Evolutionary conservation across 2,888 invertebrate species (phyloP).

Genomic region (Sphinx pinastri): DNA sequence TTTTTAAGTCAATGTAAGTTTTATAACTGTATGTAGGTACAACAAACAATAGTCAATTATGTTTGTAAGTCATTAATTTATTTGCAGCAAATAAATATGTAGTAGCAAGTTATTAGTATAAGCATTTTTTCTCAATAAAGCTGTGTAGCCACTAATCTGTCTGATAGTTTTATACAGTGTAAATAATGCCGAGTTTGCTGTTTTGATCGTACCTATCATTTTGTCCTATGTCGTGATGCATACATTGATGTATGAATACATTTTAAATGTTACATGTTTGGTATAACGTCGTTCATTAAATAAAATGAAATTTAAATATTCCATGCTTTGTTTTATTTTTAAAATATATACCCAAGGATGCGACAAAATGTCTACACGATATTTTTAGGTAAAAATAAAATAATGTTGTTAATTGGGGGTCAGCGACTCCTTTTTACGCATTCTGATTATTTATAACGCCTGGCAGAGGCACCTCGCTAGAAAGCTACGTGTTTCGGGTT

Average conservation of each 20-base stretch:
- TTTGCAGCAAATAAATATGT: conserved; percentile 47
- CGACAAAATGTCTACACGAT: conserved; percentile 25
- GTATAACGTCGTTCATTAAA: conserved; percentile 62
- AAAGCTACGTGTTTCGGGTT: conserved; percentile 75
- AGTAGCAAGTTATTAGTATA: conserved; percentile 22
- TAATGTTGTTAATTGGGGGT: conserved; percentile 63
- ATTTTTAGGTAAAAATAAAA: conserved; percentile 48
- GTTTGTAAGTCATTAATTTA: conserved; percentile 54
- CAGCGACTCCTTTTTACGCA: conserved; percentile 73
- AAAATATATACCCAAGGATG: background rate
- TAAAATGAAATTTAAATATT: conserved; percentile 66
- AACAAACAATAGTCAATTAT: conserved; percentile 65
- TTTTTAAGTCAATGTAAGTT: conserved; percentile 64
- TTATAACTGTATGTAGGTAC: conserved; percentile 57
- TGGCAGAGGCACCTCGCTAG: conserved; percentile 70
- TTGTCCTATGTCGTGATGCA: conserved; percentile 41
- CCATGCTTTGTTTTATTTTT: conserved; percentile 42
- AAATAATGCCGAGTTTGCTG: conserved; percentile 43
- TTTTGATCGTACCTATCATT: conserved; percentile 41
- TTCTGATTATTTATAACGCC: conserved; percentile 77
- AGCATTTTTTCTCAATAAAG: conserved; percentile 28
- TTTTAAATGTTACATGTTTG: conserved; percentile 70
- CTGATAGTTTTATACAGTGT: conserved; percentile 38
- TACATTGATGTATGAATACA: conserved; percentile 60
- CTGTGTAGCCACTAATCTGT: conserved; percentile 48